Evolutionary conservation across 2,888 invertebrate genomes (phyloP), one percentile per base, ranked within the genome.

Genomic region (Patella ulyssiponensis): DNA sequence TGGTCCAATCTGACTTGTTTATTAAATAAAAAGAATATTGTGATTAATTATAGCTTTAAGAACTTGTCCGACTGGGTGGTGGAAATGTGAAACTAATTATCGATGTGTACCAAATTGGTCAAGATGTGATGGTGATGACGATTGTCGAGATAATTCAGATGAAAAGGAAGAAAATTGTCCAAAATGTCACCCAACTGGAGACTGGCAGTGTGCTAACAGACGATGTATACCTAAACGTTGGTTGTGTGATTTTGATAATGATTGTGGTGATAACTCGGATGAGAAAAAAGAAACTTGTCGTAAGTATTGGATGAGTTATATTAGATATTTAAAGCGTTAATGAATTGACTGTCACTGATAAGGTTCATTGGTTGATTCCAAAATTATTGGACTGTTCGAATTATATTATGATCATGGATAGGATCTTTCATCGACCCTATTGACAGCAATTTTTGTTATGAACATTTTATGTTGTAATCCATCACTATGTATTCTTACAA

Each of bases 101-200:
- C 94, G 98, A 51, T 98, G 98, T 91, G 98, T 99, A 87, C 98
- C 99, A 0, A 96, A 97, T 92, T 99, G 98, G 98, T 93, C 98
- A 82, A 97, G 98, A 94, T 99, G 99, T 91, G 98, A 99, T 90
- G 98, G 98, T 15, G 97, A 97, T 91, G 98, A 99, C 88, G 98
- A 99, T 91, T 98, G 98, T 87, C 93, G 97, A 3, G 99, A 99
- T 90, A 96, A 96, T 78, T 97, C 97, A 52, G 99, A 99, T 90
- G 99, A 99, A 91, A 92, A 95, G 71, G 94, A 96, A 0, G 96
- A 96, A 86, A 96, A 96, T 89, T 99, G 99, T 91, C 98, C 97
- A 0, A 93, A 94, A 74, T 99, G 99, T 90, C 96, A 96, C 83
- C 90, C 94, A 0, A 95, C 95, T 23, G 96, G 96, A 3, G 98